phyloP scores from a whole-genome alignment of 2,888 invertebrate genomes.

The Seladonia tumulorum region DNA sequence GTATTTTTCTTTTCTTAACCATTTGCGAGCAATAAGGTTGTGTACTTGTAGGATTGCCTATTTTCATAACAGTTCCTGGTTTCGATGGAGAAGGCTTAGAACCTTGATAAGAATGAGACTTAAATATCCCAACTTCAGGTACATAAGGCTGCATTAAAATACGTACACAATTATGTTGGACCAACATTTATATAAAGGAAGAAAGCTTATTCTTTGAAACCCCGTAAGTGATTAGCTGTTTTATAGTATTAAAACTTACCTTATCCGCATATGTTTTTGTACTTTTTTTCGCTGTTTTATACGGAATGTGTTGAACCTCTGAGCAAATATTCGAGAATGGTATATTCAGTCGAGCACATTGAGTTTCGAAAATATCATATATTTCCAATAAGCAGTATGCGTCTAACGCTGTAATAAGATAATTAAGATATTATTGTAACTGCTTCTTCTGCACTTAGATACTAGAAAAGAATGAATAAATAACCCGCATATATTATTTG shows the following conservation, averaged over 20 bases:
- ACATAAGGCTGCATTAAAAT: conserved; percentile 10
- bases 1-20: not conserved
- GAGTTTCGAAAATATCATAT: conserved; percentile 87
- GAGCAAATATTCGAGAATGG: conserved; percentile 88
- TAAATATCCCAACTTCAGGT: not conserved
- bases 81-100: not conserved
- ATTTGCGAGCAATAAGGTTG: not conserved
- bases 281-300: conserved; percentile 85
- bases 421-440: conserved; percentile 34
- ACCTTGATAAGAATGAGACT: not conserved
- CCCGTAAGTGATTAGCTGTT: not conserved
- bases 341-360: conserved; percentile 85
- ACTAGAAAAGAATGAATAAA: conserved; percentile 32
- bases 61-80: not conserved
- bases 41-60: not conserved
- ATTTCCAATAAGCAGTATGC: conserved; percentile 94
- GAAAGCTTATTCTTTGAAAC: not conserved
- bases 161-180: not conserved
- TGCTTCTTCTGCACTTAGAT: not conserved
- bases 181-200: not conserved
- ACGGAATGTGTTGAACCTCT: conserved; percentile 82
- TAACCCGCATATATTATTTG: conserved; percentile 92
- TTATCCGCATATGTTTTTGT: conserved; percentile 78
- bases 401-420: conserved; percentile 89
- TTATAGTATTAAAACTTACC: conserved; percentile 39